Evolutionary conservation across 2,113 vertebrate species (phyloP).

Genomic region (Clarias batrachus): DNA sequence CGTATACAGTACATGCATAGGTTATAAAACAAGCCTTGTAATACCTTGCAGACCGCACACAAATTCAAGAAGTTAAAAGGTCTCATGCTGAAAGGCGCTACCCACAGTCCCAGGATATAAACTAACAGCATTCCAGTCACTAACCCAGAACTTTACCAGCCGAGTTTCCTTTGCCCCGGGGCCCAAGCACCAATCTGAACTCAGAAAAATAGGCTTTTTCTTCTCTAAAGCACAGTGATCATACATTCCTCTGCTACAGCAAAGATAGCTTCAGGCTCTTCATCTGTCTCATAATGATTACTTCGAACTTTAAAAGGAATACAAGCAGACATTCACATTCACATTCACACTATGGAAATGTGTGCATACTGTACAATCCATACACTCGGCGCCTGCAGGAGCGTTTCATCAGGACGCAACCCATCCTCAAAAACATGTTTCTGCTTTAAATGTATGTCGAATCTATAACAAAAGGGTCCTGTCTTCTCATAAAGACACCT

Average conservation of each 20-base stretch:
- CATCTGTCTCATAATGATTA: conserved; percentile 18
- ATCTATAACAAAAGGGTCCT: not conserved
- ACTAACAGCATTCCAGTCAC: not conserved
- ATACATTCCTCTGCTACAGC: not conserved
- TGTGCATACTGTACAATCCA: no score
- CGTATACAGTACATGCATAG: no score
- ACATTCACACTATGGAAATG: conserved; percentile 9
- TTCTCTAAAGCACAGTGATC: conserved; percentile 3
- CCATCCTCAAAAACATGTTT: not conserved
- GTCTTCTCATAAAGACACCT: no score
- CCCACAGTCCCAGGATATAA: not conserved
- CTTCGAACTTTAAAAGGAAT: not conserved
- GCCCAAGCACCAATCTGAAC: not conserved
- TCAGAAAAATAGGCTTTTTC: not conserved
- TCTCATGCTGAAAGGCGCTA: not conserved
- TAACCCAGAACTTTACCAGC: not conserved
- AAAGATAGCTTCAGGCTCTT: conserved; percentile 11
- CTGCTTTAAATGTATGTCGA: not conserved
- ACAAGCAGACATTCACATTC: not conserved
- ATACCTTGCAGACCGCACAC: no score
- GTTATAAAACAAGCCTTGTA: not conserved
- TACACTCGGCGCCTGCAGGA: not conserved
- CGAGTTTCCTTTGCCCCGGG: not conserved
- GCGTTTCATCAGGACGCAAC: not conserved
- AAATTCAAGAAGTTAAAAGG: not conserved